A percentile compares a stretch with the other conserved stretches of the same genome.
Evolutionary conservation across 2,113 vertebrate species (phyloP).

Genomic region (Uria aalge): DNA sequence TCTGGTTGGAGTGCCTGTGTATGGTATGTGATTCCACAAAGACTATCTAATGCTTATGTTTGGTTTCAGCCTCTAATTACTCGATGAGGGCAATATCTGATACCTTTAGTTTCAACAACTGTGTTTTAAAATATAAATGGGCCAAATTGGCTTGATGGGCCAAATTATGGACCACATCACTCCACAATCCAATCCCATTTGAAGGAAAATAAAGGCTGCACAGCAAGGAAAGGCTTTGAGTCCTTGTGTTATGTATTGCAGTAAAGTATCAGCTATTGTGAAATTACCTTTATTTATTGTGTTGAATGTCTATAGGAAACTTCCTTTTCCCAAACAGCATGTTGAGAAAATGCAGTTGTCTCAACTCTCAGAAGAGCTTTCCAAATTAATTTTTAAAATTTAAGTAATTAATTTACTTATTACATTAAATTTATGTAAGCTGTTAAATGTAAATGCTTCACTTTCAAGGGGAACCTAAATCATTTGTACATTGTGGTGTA

Average conservation of each 20-base stretch:
- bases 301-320: neutral
- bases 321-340: neutral
- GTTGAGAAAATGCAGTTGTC: neutral
- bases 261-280: neutral
- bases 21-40: neutral
- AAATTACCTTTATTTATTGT: neutral
- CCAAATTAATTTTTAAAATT: conserved; percentile 59
- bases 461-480: conserved; percentile 37
- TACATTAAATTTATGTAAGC: conserved; percentile 20
- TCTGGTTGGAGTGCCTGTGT: neutral
- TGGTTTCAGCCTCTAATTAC: neutral
- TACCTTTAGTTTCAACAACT: neutral
- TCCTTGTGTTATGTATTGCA: neutral
- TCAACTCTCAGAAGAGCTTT: conserved; percentile 25
- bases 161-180: neutral
- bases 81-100: neutral
- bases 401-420: conserved; percentile 31
- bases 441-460: conserved; percentile 61
- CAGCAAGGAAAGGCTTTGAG: neutral
- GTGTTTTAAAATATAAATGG: neutral
- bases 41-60: neutral
- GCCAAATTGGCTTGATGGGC: neutral
- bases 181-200: neutral
- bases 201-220: neutral
- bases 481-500: neutral